Conservation (phyloP, 1,140 invertebrate genomes). For the Cotesia glomerata region DNA sequence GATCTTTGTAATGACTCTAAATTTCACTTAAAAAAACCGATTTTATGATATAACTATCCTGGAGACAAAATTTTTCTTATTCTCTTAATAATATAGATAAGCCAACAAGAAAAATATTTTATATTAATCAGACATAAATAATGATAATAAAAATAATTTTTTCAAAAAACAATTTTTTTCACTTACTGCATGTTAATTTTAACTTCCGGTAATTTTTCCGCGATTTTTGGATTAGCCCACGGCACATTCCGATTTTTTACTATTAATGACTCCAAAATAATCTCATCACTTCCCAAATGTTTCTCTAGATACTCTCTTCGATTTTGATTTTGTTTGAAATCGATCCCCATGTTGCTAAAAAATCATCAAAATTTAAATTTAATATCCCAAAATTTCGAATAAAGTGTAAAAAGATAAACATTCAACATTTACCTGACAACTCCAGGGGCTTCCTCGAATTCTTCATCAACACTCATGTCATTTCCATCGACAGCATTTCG, state of each 20-base stretch:
- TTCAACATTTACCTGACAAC: background rate
- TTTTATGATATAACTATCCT: too few species aligned
- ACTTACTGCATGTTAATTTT: constrained; percentile 39
- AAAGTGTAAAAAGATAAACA: background rate
- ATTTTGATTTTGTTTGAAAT: constrained; percentile 48
- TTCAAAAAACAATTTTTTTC: too few species aligned
- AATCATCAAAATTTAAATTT: background rate
- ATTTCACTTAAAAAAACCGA: too few species aligned
- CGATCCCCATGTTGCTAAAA: constrained; percentile 45
- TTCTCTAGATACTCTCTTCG: constrained; percentile 41
- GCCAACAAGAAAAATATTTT: too few species aligned
- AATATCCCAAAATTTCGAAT: background rate
- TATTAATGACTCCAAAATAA: constrained; percentile 42
- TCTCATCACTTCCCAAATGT: constrained; percentile 42
- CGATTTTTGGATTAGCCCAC: constrained; percentile 32
- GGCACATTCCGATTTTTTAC: constrained; percentile 31
- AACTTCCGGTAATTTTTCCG: constrained; percentile 31
- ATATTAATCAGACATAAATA: too few species aligned
- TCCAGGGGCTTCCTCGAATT: constrained; percentile 19
- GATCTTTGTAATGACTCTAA: too few species aligned
- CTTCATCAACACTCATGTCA: constrained; percentile 16
- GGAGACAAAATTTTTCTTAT: too few species aligned
- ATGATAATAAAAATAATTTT: too few species aligned
- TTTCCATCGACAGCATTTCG: constrained; percentile 27
- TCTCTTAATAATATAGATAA: too few species aligned